A percentile compares a stretch with the other conserved stretches of the same genome.
Evolutionary conservation across 2,888 invertebrate genomes (phyloP).

Genomic region (Drosophila flavopinicola): DNA sequence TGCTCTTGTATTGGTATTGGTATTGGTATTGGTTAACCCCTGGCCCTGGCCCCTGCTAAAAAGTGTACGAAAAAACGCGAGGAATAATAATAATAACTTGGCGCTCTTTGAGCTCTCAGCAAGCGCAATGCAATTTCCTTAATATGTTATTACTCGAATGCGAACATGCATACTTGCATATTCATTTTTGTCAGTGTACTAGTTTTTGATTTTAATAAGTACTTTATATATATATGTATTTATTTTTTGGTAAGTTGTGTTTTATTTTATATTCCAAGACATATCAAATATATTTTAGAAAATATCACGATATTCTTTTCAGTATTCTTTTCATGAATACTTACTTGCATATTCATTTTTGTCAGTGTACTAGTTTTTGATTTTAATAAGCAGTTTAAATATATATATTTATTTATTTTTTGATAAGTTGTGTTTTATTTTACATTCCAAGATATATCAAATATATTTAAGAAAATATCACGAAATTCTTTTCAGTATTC

Average conservation of each 20-base stretch:
- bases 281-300: neutral
- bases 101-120: constrained; percentile 50
- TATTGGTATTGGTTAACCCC: constrained; percentile 55
- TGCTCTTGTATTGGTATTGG: constrained; percentile 39
- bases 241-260: too few relatives aligned
- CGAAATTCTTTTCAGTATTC: constrained; percentile 17
- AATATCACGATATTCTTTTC: constrained; percentile 5
- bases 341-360: constrained; percentile 13
- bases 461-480: neutral
- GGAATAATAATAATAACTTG: constrained; percentile 21
- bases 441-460: too few relatives aligned
- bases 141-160: constrained; percentile 11
- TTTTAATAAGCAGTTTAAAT: neutral
- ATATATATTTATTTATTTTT: neutral
- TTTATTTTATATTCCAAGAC: too few relatives aligned
- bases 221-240: neutral
- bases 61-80: constrained; percentile 9
- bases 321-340: too few relatives aligned
- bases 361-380: neutral
- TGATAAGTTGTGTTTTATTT: too few relatives aligned
- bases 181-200: constrained; percentile 5
- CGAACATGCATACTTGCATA: constrained; percentile 4
- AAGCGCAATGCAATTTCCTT: constrained; percentile 42
- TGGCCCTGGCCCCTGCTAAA: constrained; percentile 28
- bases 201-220: constrained; percentile 1